Base-by-base conservation (phyloP, 2,888 invertebrate genomes). In the Stomorhina lunata region DNA sequence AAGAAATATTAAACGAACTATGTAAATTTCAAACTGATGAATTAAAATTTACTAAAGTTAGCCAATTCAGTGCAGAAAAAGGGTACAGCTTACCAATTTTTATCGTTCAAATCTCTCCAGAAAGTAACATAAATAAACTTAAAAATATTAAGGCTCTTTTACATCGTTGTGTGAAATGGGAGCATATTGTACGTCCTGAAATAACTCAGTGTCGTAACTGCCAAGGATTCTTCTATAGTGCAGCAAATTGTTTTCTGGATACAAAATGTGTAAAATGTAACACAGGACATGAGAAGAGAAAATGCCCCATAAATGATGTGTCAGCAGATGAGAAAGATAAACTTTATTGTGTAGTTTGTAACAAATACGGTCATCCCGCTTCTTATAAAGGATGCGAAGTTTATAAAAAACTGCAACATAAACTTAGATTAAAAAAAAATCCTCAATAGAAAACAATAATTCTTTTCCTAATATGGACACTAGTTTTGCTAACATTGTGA, bases 211-310 rank as follows among this genome's bases (percentile, higher is more conserved):
- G 65, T 27, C 43, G 45, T 3, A 65, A 65, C 27, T 65, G 65
- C 1, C 65, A 50, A 48, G n/a, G n/a, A n/a, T n/a, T n/a, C n/a
- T n/a, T 17, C 29, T 45, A 66, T 34, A 66, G 53, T 37, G 53
- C 32, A 3, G 37, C 50, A 20, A 37, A 68, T 20, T 53, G 53
- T 37, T 37, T 48, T 20, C 29, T 66, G 22, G 32, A 20, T 22
- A 9, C 37, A 5, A 50, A 48, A 34, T 68, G 68, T 34, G 68
- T 50, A 12, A 53, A 68, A 32, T 68, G 53, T 34, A 50, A 22
- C 20, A 50, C 12, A 7, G 6, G 15, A 6, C 50, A 68, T n/a
- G 50, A 57, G 17, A 57, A 57, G 32, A 25, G 20, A 50, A 48
- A 66, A n/a, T 66, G 20, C 25, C 6, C 45, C 17, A 32, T 32